Conservation (phyloP, 2,113 vertebrate species). For the Neodontobutis hainanensis region DNA sequence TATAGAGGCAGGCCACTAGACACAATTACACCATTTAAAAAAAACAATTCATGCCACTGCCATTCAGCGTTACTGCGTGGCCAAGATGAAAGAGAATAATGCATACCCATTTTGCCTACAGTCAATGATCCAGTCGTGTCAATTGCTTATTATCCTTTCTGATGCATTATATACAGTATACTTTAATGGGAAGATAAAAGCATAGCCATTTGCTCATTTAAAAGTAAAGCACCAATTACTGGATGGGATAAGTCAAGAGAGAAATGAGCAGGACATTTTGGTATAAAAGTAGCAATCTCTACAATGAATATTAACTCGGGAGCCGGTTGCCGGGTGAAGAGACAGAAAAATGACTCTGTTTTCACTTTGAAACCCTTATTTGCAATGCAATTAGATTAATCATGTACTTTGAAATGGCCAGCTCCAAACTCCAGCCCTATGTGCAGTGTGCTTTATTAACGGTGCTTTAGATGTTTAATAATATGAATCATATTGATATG, state of each 20-base stretch:
- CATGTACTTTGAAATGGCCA: background rate
- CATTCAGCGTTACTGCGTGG: constrained; percentile 45
- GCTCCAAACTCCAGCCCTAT: background rate
- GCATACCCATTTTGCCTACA: constrained; percentile 43
- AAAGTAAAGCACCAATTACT: background rate
- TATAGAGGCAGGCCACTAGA: constrained; percentile 49
- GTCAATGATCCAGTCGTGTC: constrained; percentile 56
- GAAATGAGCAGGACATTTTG: background rate
- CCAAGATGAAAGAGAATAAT: constrained; percentile 71
- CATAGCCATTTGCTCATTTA: constrained; percentile 27
- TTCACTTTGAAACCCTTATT: background rate
- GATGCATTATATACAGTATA: constrained; percentile 45
- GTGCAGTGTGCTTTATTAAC: too few species aligned
- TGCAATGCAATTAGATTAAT: constrained; percentile 4
- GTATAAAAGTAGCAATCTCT: background rate
- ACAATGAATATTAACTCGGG: too few species aligned
- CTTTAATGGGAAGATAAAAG: constrained; percentile 20
- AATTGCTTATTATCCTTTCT: constrained; percentile 55
- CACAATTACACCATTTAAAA: constrained; percentile 73
- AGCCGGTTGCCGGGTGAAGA: background rate
- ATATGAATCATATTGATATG: too few species aligned
- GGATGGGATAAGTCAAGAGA: constrained; percentile 4
- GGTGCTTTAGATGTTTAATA: too few species aligned
- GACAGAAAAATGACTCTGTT: background rate
- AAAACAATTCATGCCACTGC: constrained; percentile 59